Conservation (phyloP, 2,113 vertebrate genomes). For the Herpetotheres cachinnans region DNA sequence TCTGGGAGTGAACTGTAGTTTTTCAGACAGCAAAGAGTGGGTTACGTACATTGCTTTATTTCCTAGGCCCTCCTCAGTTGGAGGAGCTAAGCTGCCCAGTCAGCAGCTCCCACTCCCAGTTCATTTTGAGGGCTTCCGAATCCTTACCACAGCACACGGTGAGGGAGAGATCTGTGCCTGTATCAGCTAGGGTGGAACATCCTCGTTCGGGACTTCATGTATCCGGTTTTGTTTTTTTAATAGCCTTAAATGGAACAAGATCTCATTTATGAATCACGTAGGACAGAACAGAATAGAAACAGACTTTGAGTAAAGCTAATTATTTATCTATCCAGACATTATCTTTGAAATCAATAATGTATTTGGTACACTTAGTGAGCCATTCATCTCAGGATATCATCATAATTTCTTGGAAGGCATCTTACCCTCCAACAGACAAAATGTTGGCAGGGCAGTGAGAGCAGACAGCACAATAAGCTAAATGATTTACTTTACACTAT, state of each 20-base stretch:
- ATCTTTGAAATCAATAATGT: not conserved
- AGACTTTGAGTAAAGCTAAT: not conserved
- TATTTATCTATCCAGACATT: not conserved
- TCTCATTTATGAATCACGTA: not conserved
- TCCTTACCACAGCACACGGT: not conserved
- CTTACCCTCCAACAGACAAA: not conserved
- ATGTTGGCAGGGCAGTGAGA: not conserved
- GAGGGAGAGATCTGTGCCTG: not conserved
- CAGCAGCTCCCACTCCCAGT: not conserved
- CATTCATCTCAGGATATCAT: not conserved
- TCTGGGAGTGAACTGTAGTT: not conserved
- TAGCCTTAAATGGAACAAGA: not conserved
- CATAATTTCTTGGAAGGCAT: not conserved
- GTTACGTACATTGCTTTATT: not conserved
- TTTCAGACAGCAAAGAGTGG: not conserved
- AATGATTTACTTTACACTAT: not conserved
- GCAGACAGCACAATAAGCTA: not conserved
- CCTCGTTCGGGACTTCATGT: rapidly evolving
- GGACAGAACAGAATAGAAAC: not conserved
- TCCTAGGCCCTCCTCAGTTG: not conserved
- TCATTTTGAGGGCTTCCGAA: not conserved
- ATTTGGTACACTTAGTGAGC: not conserved
- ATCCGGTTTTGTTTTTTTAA: not conserved
- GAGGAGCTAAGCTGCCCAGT: not conserved
- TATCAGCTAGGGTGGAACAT: not conserved